These are phyloP conservation scores for Hemistola chrysoprasaria DNA, from an alignment of 2,888 invertebrate species.

Conservation along the genomic window DNA sequence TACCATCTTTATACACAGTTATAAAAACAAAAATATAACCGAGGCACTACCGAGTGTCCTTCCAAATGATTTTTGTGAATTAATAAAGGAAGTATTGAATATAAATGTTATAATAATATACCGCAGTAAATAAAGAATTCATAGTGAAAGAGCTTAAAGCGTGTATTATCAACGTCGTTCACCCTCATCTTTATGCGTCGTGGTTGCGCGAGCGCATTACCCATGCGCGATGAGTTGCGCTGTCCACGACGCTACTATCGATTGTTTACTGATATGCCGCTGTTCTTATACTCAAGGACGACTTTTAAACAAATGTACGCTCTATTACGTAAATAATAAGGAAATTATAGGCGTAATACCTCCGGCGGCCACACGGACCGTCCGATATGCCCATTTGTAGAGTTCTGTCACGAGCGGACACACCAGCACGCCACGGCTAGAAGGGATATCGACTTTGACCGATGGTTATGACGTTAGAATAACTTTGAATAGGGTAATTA, in stretches of 20 bases:
- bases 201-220: slow-evolving; percentile 63
- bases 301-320: slow-evolving; percentile 45
- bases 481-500: slow-evolving; percentile 79
- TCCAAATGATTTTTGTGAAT: slow-evolving; percentile 40
- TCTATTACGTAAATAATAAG: slow-evolving; percentile 49
- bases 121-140: slow-evolving; percentile 55
- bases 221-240: slow-evolving; percentile 63
- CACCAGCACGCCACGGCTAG: slow-evolving; percentile 61
- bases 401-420: slow-evolving; percentile 73
- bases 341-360: slow-evolving; percentile 31
- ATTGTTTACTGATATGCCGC: slow-evolving; percentile 67
- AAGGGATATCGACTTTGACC: slow-evolving; percentile 71
- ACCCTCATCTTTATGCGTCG: slow-evolving; percentile 69
- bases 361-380: slow-evolving; percentile 55
- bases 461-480: slow-evolving; percentile 78
- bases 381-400: slow-evolving; percentile 67
- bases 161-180: slow-evolving; percentile 46
- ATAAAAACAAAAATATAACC: neutral
- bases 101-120: slow-evolving; percentile 64
- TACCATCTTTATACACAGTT: too few relatives aligned
- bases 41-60: slow-evolving; percentile 17
- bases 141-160: slow-evolving; percentile 52
- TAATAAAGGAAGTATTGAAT: slow-evolving; percentile 61
- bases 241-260: slow-evolving; percentile 60
- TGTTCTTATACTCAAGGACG: slow-evolving; percentile 48